Conservation (phyloP, 2,888 invertebrate species). For the Leucozona laternaria region DNA sequence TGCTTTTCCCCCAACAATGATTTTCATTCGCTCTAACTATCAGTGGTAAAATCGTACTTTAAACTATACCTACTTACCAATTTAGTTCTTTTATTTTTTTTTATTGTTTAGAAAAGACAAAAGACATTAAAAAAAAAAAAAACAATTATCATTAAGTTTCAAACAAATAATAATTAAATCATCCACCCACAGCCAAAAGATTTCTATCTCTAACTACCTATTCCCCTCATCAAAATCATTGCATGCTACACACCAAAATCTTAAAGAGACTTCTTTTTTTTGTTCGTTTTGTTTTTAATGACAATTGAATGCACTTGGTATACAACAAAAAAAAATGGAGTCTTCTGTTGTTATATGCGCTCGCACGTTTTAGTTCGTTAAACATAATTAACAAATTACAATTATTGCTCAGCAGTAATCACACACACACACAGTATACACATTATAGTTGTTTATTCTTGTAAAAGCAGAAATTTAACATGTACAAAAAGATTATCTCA, state of each 20-base stretch:
- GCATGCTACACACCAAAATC: slow-evolving; percentile 35
- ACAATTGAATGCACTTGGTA: slow-evolving; percentile 41
- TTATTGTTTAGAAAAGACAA: slow-evolving; percentile 21
- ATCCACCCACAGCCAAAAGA: slow-evolving; percentile 73
- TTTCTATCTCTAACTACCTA: slow-evolving; percentile 42
- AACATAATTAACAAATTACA: slow-evolving; percentile 74
- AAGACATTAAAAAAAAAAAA: slow-evolving; percentile 56
- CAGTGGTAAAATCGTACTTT: slow-evolving; percentile 60
- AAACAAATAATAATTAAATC: slow-evolving; percentile 72
- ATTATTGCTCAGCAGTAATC: slow-evolving; percentile 43
- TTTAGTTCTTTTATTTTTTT: neutral
- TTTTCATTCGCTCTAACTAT: neutral
- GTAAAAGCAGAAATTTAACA: slow-evolving; percentile 10
- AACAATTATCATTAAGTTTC: slow-evolving; percentile 68
- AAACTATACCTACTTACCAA: slow-evolving; percentile 31
- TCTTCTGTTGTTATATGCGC: slow-evolving; percentile 47
- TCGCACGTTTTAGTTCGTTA: slow-evolving; percentile 74
- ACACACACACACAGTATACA: slow-evolving; percentile 7
- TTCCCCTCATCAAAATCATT: slow-evolving; percentile 11
- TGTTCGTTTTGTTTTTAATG: slow-evolving; percentile 19
- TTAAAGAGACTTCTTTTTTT: slow-evolving; percentile 29
- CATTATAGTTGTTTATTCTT: slow-evolving; percentile 37
- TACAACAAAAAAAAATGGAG: neutral
- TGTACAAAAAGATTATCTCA: slow-evolving; percentile 4
- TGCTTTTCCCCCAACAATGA: neutral